phyloP scores from a whole-genome alignment of 2,888 invertebrate genomes.

The Drosophila flavopinicola region DNA sequence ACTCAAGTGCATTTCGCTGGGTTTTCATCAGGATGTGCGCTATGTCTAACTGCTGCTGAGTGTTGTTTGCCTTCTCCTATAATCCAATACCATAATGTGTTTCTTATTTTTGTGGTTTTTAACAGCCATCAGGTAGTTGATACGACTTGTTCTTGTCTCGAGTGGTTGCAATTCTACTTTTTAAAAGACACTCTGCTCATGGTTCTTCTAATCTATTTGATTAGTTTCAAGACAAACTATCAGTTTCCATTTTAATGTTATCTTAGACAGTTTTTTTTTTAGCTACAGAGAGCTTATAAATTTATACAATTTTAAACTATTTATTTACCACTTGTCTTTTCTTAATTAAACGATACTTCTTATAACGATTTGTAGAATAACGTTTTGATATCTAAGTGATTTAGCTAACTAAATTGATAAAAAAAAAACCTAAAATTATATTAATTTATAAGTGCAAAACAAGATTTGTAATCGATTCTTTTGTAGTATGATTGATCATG shows the following conservation, averaged over 20 bases:
- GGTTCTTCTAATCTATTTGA: not conserved
- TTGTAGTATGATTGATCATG: no score
- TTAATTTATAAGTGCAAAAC: no score
- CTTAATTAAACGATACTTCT: no score
- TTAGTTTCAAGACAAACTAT: not conserved
- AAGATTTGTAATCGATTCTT: no score
- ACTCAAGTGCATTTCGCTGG: constrained; percentile 53
- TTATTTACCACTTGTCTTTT: no score
- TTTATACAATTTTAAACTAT: not conserved
- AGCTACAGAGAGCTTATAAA: no score
- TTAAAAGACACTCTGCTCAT: not conserved
- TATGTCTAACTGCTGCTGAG: constrained; percentile 32
- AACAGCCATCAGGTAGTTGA: constrained; percentile 43
- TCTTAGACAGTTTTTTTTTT: not conserved
- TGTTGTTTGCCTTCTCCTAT: constrained; percentile 34
- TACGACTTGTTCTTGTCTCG: constrained; percentile 11
- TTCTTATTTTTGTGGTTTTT: constrained; percentile 72
- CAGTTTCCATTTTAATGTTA: no score
- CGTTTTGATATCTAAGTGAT: no score
- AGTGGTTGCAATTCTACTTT: constrained; percentile 14
- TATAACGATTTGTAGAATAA: no score
- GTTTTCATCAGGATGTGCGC: constrained; percentile 52
- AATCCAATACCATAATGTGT: constrained; percentile 65
- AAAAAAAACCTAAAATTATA: no score
- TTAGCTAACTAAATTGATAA: no score